Evolutionary conservation across 2,113 vertebrate genomes (phyloP).

Genomic region (Sapayoa aenigma): DNA sequence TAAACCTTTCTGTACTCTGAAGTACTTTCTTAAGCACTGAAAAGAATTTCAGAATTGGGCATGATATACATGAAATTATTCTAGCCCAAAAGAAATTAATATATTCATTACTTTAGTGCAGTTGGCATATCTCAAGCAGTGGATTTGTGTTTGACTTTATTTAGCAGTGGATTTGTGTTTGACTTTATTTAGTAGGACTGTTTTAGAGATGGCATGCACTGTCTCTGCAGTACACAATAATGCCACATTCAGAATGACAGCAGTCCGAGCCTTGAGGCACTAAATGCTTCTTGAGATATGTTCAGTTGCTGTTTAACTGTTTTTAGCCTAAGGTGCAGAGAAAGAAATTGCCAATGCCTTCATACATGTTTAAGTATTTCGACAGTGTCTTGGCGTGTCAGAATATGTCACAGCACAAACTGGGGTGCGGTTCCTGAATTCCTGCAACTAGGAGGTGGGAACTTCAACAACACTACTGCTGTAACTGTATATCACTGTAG

Average conservation of each 20-base stretch:
- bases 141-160: constrained; percentile 73
- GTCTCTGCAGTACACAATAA: constrained; percentile 47
- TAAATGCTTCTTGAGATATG: constrained; percentile 75
- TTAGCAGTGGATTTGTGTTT: constrained; percentile 70
- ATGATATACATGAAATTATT: constrained; percentile 35
- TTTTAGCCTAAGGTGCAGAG: constrained; percentile 66
- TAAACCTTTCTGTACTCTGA: not conserved
- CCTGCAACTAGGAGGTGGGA: not conserved
- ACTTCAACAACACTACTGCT: not conserved
- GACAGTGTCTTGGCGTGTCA: constrained; percentile 64
- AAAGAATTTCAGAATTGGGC: not conserved
- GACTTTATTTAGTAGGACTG: constrained; percentile 72
- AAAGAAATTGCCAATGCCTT: constrained; percentile 74
- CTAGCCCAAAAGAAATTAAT: constrained; percentile 68
- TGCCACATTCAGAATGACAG: constrained; percentile 74
- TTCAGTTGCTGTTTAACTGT: constrained; percentile 74
- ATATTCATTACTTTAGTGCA: constrained; percentile 50
- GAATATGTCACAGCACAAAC: not conserved
- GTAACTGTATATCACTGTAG: not conserved
- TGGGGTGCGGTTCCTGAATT: not conserved
- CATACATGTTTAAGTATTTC: constrained; percentile 74
- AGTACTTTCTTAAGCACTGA: not conserved
- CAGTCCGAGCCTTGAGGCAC: constrained; percentile 62
- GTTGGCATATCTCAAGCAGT: constrained; percentile 51
- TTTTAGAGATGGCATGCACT: constrained; percentile 51